These are phyloP conservation scores for Monarcha castaneiventris DNA, from an alignment of 2,113 vertebrate species.

Conservation along the genomic window DNA sequence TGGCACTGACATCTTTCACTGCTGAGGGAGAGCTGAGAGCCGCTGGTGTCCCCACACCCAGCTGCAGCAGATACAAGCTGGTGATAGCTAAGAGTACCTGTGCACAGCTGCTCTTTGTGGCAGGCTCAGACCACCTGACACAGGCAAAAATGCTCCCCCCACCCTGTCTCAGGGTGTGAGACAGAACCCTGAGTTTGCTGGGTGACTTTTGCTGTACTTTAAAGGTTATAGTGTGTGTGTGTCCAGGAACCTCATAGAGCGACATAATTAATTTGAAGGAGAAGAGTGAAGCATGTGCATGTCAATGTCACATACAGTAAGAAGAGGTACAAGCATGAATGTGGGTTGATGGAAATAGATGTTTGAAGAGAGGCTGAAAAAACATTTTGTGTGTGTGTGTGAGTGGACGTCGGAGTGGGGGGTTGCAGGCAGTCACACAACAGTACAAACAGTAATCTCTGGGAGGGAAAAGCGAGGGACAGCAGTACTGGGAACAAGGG, in stretches of 20 bases:
- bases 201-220: background rate
- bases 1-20: background rate
- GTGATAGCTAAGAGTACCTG: background rate
- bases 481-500: background rate
- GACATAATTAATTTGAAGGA: background rate
- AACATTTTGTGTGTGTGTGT: background rate
- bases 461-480: background rate
- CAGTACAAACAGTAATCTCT: background rate
- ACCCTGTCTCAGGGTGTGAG: background rate
- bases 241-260: background rate
- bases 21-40: background rate
- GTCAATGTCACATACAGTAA: background rate
- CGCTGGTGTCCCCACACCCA: background rate
- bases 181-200: background rate
- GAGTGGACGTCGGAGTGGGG: rapidly evolving
- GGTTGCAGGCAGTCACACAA: background rate
- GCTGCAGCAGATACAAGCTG: background rate
- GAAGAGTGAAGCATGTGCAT: background rate
- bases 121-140: background rate
- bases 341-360: background rate
- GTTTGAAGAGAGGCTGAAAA: background rate
- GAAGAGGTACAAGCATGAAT: background rate
- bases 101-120: background rate
- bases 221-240: background rate
- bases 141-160: background rate